These are phyloP conservation scores for Pavo muticus DNA, from an alignment of 2,113 vertebrate genomes.

Conservation along the genomic window DNA sequence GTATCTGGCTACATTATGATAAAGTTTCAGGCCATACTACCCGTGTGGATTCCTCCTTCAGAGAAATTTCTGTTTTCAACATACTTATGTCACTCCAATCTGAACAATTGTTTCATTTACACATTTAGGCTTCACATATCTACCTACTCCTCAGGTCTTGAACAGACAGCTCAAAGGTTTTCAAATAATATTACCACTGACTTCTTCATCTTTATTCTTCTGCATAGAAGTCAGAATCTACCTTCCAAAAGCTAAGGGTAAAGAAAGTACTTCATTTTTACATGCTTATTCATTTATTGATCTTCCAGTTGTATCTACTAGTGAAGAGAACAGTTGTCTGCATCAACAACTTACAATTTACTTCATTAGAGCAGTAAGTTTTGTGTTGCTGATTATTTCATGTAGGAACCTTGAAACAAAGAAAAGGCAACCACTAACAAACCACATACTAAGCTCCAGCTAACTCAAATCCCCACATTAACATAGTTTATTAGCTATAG, in stretches of 20 bases:
- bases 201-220: background rate
- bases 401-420: background rate
- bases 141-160: background rate
- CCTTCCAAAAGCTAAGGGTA: background rate
- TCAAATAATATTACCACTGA: background rate
- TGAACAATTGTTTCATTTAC: background rate
- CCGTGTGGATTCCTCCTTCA: background rate
- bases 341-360: background rate
- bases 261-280: background rate
- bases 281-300: background rate
- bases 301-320: background rate
- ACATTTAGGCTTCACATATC: background rate
- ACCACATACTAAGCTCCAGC: background rate
- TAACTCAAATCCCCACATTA: background rate
- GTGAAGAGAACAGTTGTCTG: background rate
- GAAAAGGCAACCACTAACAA: background rate
- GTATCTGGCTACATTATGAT: background rate
- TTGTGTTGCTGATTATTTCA: background rate
- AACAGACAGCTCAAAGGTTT: background rate
- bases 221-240: background rate
- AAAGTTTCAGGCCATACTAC: background rate
- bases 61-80: background rate
- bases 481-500: background rate
- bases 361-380: background rate
- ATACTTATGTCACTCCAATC: background rate